These are phyloP conservation scores for Aspiorhynchus laticeps DNA, from an alignment of 2,113 vertebrate species.

Conservation along the genomic window DNA sequence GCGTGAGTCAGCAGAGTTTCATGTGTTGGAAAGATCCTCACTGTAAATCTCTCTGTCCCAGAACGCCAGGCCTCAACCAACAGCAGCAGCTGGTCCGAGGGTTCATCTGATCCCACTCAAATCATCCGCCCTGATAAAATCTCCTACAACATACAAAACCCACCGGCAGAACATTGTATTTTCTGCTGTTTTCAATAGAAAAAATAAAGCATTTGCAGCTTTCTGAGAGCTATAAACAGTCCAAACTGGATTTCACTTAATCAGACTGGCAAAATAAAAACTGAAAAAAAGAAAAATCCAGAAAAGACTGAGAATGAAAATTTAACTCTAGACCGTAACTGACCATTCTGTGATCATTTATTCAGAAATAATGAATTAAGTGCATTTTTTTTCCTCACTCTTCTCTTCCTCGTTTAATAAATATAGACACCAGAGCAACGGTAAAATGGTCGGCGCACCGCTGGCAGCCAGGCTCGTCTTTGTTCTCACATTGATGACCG, in stretches of 20 bases:
- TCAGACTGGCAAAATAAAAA: not conserved
- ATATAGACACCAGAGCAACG: conserved; percentile 27
- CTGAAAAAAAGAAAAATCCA: not conserved
- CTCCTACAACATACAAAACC: conserved; percentile 60
- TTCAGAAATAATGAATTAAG: conserved; percentile 26
- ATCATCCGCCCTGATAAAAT: conserved; percentile 75
- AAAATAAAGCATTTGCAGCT: not conserved
- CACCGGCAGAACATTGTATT: conserved; percentile 2
- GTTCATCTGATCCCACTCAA: conserved; percentile 76
- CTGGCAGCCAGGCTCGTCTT: conserved; percentile 45
- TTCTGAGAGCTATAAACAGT: not conserved
- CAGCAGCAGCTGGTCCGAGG: conserved; percentile 71
- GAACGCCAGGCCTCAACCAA: conserved; percentile 70
- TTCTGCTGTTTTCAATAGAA: not conserved
- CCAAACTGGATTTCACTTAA: not conserved
- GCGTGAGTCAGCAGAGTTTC: conserved; percentile 9
- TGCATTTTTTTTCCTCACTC: not conserved
- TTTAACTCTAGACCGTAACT: not conserved
- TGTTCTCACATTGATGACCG: conserved; percentile 54
- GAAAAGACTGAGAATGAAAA: not conserved
- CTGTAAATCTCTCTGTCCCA: conserved; percentile 64
- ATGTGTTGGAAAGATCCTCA: conserved; percentile 48
- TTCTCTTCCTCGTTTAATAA: conserved; percentile 24
- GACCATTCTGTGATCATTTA: not conserved
- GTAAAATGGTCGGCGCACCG: conserved; percentile 46